Conservation (phyloP, 1,140 invertebrate genomes). For the Lasioglossum baleicum region DNA sequence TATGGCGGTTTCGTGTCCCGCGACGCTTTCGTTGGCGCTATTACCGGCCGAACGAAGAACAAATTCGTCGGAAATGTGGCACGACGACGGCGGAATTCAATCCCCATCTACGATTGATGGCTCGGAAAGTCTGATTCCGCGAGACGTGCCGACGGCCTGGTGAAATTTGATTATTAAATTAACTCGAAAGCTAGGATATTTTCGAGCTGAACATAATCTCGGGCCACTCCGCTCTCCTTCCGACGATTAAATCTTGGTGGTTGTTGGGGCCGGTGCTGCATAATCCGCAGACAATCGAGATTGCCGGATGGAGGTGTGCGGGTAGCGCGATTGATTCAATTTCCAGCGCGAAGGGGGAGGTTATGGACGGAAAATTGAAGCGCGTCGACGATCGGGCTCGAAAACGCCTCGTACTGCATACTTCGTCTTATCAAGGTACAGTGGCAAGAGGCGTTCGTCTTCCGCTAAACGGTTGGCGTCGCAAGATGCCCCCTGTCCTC, state of each 20-base stretch:
- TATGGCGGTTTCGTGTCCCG: not conserved
- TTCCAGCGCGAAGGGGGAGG: slow-evolving; percentile 34
- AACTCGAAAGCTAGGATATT: not conserved
- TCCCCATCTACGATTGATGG: not conserved
- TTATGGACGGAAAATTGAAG: slow-evolving; percentile 34
- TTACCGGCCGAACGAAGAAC: not conserved
- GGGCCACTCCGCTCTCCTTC: no score
- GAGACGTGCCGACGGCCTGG: no score
- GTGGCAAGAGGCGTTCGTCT: not conserved
- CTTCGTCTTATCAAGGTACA: slow-evolving; percentile 36
- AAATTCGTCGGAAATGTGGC: not conserved
- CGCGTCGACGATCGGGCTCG: slow-evolving; percentile 17
- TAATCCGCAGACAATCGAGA: slow-evolving; percentile 46
- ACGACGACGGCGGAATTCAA: not conserved
- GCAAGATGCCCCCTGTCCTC: not conserved
- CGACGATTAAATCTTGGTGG: slow-evolving; percentile 18
- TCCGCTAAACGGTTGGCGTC: not conserved
- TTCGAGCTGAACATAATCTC: not conserved
- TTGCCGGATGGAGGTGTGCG: slow-evolving; percentile 30
- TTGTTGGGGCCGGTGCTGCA: slow-evolving; percentile 15
- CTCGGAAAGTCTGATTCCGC: no score
- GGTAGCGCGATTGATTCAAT: slow-evolving; percentile 57
- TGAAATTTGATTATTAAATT: no score
- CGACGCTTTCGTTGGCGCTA: not conserved
- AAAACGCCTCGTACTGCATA: slow-evolving; percentile 15